Conservation (phyloP, 2,113 vertebrate species). For the Siniperca knerii region DNA sequence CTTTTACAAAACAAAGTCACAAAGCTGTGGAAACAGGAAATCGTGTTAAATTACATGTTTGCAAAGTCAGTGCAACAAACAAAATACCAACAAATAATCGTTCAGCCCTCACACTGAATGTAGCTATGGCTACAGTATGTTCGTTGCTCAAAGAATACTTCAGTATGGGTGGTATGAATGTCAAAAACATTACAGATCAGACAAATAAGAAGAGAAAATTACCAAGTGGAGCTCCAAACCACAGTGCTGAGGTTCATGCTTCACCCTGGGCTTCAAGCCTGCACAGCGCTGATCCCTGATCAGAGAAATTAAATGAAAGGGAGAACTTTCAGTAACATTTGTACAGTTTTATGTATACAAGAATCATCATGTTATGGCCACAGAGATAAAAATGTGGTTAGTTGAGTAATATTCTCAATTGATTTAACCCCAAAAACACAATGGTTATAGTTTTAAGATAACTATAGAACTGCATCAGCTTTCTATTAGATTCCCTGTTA, state of each 20-base stretch:
- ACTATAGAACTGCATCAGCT: background rate
- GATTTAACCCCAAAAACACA: conserved; percentile 23
- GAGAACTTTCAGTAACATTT: conserved; percentile 10
- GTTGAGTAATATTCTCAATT: background rate
- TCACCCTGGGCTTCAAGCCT: conserved; percentile 31
- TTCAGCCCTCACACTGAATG: background rate
- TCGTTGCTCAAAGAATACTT: background rate
- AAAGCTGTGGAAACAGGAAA: background rate
- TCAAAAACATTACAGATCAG: conserved; percentile 35
- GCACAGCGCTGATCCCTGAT: conserved; percentile 13
- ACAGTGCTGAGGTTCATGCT: conserved; percentile 36
- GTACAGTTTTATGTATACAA: conserved; percentile 12
- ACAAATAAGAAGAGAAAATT: conserved; percentile 44
- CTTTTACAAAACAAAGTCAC: background rate
- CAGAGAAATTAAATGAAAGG: conserved; percentile 5
- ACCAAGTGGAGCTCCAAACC: conserved; percentile 51
- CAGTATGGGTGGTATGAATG: conserved; percentile 39
- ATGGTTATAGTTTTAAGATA: background rate
- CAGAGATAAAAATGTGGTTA: background rate
- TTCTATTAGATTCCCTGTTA: background rate
- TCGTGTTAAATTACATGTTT: background rate
- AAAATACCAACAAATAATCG: background rate
- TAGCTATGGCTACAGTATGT: background rate
- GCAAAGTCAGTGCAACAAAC: background rate
- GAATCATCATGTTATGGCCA: background rate